Base-by-base conservation (phyloP, 2,888 invertebrate genomes). In the Malthinus flaveolus region DNA sequence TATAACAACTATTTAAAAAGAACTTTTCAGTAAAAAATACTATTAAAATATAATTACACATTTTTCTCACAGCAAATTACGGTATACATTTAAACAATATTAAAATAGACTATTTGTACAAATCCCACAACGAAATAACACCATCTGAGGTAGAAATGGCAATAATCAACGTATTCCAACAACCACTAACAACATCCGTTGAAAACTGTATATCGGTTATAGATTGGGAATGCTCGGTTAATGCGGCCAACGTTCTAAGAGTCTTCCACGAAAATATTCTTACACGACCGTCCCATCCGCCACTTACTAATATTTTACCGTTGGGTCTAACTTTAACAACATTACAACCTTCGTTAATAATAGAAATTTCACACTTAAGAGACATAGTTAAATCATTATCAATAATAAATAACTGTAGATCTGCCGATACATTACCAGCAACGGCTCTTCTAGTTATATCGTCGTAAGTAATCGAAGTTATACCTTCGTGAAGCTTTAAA, bases 231-330 rank as follows among this genome's bases (percentile, higher is more conserved):
- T 93, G 91, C 68, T 89, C 87, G 0, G 86, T 87, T 34, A 93
- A 80, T 49, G 90, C 89, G 1, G 86, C 91, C 58, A 92, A 77
- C 3, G 87, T 85, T 49, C 88, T 81, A 35, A 91, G 77, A 51
- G 87, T 88, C 74, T 86, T 90, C 88, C 89, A 90, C 1, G 91
- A 91, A 75, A 87, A 91, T 62, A 91, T 83, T 63, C 91, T 82
- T 59, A 91, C 80, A 61, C 87, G 83, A 1, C 89, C 87, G 71
- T 93, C 91, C 88, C 90, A 90, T 32, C 90, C 88, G 8, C 88
- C 92, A 0, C 85, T 82, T 12, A 85, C 85, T 68, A 91, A 87
- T 6, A 92, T 86, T 74, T 88, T 90, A 3, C 85, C 82, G 74
- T 91, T 91, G 0, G 80, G 78, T 23, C 91, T 82, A 63, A 90